phyloP scores from a whole-genome alignment of 2,113 vertebrate genomes.

The Ginglymostoma cirratum region DNA sequence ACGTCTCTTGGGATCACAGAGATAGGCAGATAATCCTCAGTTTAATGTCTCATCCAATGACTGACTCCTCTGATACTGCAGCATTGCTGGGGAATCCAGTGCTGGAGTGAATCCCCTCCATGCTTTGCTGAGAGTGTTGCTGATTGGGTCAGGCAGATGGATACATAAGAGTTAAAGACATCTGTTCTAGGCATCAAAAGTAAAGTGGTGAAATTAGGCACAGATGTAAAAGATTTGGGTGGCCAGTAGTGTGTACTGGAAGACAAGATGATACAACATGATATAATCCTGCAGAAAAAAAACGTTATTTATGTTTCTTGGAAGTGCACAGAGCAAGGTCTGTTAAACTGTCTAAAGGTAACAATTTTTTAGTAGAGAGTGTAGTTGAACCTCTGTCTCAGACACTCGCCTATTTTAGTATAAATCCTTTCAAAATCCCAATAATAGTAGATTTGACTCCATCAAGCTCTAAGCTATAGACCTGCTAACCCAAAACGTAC shows the following conservation, averaged over 20 bases:
- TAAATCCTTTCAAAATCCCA: not conserved
- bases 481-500: not conserved
- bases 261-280: not conserved
- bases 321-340: not conserved
- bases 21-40: not conserved
- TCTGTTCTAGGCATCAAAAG: not conserved
- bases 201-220: not conserved
- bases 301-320: not conserved
- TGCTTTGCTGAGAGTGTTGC: not conserved
- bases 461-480: not conserved
- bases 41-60: not conserved
- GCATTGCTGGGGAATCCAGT: not conserved
- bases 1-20: not conserved
- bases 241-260: not conserved
- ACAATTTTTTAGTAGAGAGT: not conserved
- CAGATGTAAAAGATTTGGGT: conserved; percentile 19
- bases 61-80: no score
- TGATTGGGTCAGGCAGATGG: not conserved
- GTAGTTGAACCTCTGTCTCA: not conserved
- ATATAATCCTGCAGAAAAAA: not conserved
- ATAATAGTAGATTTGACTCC: not conserved
- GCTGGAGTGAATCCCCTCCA: not conserved
- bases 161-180: not conserved
- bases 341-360: not conserved
- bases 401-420: not conserved